Conservation (phyloP, 2,113 vertebrate species). For the Otocyon megalotis region DNA sequence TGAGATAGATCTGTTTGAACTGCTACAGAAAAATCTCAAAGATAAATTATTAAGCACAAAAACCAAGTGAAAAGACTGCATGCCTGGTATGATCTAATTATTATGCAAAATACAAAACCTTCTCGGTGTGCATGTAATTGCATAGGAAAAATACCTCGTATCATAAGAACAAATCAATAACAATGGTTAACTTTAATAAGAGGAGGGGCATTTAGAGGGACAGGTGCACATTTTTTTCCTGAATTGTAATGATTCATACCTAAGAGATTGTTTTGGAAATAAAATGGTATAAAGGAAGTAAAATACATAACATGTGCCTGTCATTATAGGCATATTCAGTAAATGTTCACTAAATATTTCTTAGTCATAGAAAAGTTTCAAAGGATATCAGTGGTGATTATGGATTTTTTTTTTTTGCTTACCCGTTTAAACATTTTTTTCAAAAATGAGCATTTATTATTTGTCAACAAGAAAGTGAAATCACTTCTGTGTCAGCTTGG, state of each 20-base stretch:
- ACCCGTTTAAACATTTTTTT: neutral
- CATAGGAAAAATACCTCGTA: constrained; percentile 18
- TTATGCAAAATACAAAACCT: constrained; percentile 56
- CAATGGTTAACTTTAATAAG: constrained; percentile 49
- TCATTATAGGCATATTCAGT: neutral
- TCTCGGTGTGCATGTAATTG: neutral
- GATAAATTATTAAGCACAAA: constrained; percentile 50
- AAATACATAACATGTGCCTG: neutral
- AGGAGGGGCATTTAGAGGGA: neutral
- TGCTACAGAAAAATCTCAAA: neutral
- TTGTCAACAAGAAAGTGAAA: neutral
- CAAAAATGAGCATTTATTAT: constrained; percentile 20
- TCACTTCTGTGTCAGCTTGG: neutral
- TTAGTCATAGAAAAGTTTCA: neutral
- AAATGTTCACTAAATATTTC: neutral
- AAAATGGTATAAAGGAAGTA: constrained; percentile 31
- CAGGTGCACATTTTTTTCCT: neutral
- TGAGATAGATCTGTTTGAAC: neutral
- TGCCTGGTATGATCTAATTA: constrained; percentile 34
- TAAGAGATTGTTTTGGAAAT: neutral
- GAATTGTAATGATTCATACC: neutral
- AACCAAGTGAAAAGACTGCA: neutral
- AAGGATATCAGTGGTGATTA: neutral
- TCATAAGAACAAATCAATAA: constrained; percentile 45
- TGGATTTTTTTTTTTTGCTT: neutral